phyloP scores from a whole-genome alignment of 2,113 vertebrate genomes.

The Coryphaenoides rupestris region DNA sequence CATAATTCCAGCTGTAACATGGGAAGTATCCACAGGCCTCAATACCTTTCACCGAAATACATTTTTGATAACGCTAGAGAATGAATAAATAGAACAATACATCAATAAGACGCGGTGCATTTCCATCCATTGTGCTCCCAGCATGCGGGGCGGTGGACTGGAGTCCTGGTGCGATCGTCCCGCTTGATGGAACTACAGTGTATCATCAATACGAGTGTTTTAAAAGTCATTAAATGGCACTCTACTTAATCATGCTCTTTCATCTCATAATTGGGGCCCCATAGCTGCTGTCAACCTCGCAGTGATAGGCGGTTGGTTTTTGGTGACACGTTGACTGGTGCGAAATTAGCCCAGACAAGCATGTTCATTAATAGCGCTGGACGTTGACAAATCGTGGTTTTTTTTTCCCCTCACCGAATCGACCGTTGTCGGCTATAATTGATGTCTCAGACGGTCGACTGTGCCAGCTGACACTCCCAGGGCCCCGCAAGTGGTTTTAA shows the following conservation, averaged over 20 bases:
- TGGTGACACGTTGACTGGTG: constrained; percentile 42
- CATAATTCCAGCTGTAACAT: too few species aligned
- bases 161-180: too few species aligned
- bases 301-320: constrained; percentile 30
- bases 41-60: too few species aligned
- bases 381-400: constrained; percentile 9
- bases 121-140: too few species aligned
- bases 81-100: too few species aligned
- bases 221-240: constrained; percentile 51
- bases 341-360: constrained; percentile 41
- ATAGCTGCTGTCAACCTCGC: constrained; percentile 36
- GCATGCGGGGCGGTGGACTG: too few species aligned
- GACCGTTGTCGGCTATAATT: constrained; percentile 22
- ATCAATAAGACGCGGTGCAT: too few species aligned
- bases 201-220: constrained; percentile 38
- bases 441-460: constrained; percentile 10
- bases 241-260: constrained; percentile 52
- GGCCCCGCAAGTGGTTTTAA: neutral
- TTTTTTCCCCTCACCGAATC: constrained; percentile 15
- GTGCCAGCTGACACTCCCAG: neutral
- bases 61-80: too few species aligned
- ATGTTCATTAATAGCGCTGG: constrained; percentile 41
- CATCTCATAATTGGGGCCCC: constrained; percentile 43
- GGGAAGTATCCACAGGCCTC: too few species aligned
- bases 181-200: neutral